Evolutionary conservation across 1,140 invertebrate genomes (phyloP).

Genomic region (Orius laevigatus): DNA sequence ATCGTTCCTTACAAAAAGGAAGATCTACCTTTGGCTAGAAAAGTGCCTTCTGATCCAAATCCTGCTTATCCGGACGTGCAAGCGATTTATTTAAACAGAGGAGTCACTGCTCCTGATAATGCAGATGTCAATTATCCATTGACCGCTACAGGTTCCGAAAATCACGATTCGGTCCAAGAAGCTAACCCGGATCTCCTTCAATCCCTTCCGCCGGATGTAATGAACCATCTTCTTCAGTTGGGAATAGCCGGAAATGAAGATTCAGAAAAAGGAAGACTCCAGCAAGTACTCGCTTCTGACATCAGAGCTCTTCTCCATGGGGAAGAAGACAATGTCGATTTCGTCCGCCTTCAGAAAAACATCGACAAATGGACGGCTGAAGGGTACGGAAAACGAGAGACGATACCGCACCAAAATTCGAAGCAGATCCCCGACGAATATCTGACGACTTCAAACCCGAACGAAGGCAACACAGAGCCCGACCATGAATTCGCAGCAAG

Average conservation of each 20-base stretch:
- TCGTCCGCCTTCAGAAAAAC: constrained; percentile 56
- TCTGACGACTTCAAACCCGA: constrained; percentile 40
- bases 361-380: constrained; percentile 73
- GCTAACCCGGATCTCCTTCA: constrained; percentile 24
- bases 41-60: constrained; percentile 27
- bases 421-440: constrained; percentile 63
- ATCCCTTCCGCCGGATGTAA: constrained; percentile 23
- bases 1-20: constrained; percentile 59
- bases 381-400: constrained; percentile 32
- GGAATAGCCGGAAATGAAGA: background rate
- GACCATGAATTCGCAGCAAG: constrained; percentile 40
- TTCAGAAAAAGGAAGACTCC: constrained; percentile 16
- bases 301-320: constrained; percentile 24
- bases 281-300: constrained; percentile 27
- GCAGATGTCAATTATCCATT: constrained; percentile 10
- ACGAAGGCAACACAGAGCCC: constrained; percentile 25
- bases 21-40: constrained; percentile 37
- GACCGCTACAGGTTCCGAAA: constrained; percentile 22
- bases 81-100: constrained; percentile 24
- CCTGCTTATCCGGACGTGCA: constrained; percentile 23
- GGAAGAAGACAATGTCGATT: constrained; percentile 39
- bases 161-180: constrained; percentile 20
- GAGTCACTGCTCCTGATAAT: constrained; percentile 9
- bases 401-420: constrained; percentile 27
- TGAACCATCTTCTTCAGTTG: constrained; percentile 24